Conservation (phyloP, 2,888 invertebrate species). For the Drosophila stalkeri region DNA sequence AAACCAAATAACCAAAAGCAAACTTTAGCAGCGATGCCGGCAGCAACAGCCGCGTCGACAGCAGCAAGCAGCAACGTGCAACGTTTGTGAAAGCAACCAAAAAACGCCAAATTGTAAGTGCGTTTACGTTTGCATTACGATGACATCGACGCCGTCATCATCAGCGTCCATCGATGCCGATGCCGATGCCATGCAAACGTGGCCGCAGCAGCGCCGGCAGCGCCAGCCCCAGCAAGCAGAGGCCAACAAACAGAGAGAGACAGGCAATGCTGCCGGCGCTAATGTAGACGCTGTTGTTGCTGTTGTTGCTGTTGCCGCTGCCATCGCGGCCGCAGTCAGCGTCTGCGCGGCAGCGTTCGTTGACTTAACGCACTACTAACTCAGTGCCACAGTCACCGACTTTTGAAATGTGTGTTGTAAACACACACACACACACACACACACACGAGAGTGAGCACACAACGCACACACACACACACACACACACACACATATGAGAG, state of each 20-base stretch:
- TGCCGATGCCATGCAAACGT: slow-evolving; percentile 50
- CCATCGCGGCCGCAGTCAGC: slow-evolving; percentile 53
- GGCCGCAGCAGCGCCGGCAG: slow-evolving; percentile 41
- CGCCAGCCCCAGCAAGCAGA: slow-evolving; percentile 38
- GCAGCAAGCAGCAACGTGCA: slow-evolving; percentile 58
- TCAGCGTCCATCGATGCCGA: slow-evolving; percentile 39
- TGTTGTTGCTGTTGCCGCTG: slow-evolving; percentile 26
- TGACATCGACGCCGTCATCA: slow-evolving; percentile 52
- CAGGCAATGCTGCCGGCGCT: slow-evolving; percentile 40
- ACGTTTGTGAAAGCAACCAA: slow-evolving; percentile 74
- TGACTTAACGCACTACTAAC: slow-evolving; percentile 84
- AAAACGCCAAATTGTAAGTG: slow-evolving; percentile 61
- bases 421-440: slow-evolving; percentile 52
- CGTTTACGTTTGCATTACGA: slow-evolving; percentile 69
- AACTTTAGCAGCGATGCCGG: slow-evolving; percentile 50
- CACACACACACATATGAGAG: slow-evolving; percentile 12
- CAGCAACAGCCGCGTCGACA: slow-evolving; percentile 43
- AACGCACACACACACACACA: slow-evolving; percentile 6
- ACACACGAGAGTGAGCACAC: slow-evolving; percentile 16
- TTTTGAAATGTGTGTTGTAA: slow-evolving; percentile 79
- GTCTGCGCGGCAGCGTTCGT: slow-evolving; percentile 80
- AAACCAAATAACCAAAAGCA: slow-evolving; percentile 54
- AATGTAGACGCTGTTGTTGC: slow-evolving; percentile 34
- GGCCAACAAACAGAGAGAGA: slow-evolving; percentile 36
- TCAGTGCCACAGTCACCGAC: slow-evolving; percentile 85